Percentiles rank a stretch among this genome's conserved stretches.
Conservation (phyloP, 1,140 invertebrate species). For the Lineus longissimus region DNA sequence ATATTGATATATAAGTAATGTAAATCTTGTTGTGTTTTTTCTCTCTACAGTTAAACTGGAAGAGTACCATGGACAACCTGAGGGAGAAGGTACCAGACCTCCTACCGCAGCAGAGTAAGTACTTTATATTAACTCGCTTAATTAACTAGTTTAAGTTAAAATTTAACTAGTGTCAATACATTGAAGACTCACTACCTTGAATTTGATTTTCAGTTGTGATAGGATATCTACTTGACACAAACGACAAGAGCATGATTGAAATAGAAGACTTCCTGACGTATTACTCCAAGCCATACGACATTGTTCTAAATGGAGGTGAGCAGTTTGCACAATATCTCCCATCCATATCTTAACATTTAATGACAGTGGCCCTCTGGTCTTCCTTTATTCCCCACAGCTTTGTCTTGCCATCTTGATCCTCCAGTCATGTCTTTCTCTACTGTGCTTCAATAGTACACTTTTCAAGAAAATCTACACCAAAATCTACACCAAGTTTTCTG, state of each 20-base stretch:
- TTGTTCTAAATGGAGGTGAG: background rate
- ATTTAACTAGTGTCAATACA: no score
- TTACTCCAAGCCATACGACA: background rate
- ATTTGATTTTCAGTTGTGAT: background rate
- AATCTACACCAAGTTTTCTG: background rate
- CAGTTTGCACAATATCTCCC: background rate
- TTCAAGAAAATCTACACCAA: no score
- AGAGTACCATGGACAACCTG: constrained; percentile 34
- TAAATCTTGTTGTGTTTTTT: constrained; percentile 4
- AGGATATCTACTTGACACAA: constrained; percentile 1
- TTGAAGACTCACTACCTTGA: no score
- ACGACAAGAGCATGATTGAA: background rate
- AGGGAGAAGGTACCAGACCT: constrained; percentile 37
- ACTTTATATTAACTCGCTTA: no score
- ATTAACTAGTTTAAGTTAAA: no score
- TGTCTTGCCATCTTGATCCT: no score
- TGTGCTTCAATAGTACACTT: no score
- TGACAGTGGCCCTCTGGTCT: no score
- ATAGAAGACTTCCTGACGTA: background rate
- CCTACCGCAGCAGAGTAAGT: constrained; percentile 37
- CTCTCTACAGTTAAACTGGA: constrained; percentile 28
- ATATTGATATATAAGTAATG: no score
- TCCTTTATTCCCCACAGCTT: no score
- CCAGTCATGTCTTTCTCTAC: no score
- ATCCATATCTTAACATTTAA: no score